Evolutionary conservation across 1,140 invertebrate species (phyloP), one percentile per base, ranked within the genome.

Genomic region (Drosophila bocqueti): DNA sequence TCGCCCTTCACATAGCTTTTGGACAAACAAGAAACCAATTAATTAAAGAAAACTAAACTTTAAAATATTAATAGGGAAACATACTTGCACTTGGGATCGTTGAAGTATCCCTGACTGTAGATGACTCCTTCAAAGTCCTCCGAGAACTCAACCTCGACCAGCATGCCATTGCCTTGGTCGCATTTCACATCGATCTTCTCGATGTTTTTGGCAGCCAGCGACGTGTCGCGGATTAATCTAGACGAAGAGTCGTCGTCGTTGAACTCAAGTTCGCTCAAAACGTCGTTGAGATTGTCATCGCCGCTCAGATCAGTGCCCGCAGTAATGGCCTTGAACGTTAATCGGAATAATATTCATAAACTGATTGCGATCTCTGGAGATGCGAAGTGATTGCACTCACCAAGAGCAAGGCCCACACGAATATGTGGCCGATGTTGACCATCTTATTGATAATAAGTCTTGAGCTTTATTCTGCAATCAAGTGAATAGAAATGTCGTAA

Each of bases 51-150:
- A 31, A 16, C 24, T 10, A 7, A 15, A 13, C 16, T 46, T 24
- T 18, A n/a, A 52, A 45, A 36, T 4, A 31, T 4, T 24, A 42
- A 11, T 7, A 1, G 1, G 7, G 9, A 26, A 18, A 66, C 69
- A 9, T 89, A 96, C 95, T 94, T 94, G 94, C 96, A 96, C 64
- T 94, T 95, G 13, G 95, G 94, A 82, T 96, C 95, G 42, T 94
- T 94, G 76, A 95, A 95, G 67, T 95, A 94, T 15, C 96, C 95
- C 84, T 96, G 96, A 76, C 95, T 96, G 93, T 96, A 96, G 36
- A 96, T 94, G 18, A 96, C 94, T n/a, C 96, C 96, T 71, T 95
- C 94, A 76, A 96, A 96, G 2, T 94, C 93, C 45, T 94, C 93
- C 5, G 94, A 93, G 83, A 96, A 96, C 31, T 95, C 94, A 1